These are phyloP conservation scores for Mylabris phalerata DNA, from an alignment of 1,140 invertebrate species.

Conservation along the genomic window DNA sequence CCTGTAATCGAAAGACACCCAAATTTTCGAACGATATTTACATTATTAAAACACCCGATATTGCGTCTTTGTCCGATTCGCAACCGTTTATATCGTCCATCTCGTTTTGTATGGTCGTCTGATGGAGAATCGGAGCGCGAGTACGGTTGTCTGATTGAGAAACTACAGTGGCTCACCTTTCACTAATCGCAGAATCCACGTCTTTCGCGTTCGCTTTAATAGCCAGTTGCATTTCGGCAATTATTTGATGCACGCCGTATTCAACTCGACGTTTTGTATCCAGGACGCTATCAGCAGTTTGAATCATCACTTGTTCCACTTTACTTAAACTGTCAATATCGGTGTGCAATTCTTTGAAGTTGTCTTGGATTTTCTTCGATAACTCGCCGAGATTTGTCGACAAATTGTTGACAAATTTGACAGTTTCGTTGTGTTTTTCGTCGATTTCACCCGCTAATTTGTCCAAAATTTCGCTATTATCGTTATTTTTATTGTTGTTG, in stretches of 20 bases:
- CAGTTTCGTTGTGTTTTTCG: conserved; percentile 40
- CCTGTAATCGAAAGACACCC: conserved; percentile 36
- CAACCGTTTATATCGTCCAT: not conserved
- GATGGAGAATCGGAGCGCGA: not conserved
- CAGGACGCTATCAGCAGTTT: conserved; percentile 77
- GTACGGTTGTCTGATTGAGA: not conserved
- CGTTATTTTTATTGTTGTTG: not conserved
- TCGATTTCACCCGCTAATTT: conserved; percentile 37
- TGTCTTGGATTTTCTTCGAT: conserved; percentile 49
- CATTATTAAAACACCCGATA: not conserved
- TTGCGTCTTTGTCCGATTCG: not conserved
- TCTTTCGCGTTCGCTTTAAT: conserved; percentile 59
- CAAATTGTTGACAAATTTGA: conserved; percentile 47
- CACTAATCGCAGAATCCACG: conserved; percentile 60
- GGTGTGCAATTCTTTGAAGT: conserved; percentile 47
- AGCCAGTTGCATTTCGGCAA: conserved; percentile 68
- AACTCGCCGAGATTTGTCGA: conserved; percentile 49
- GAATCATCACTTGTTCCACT: conserved; percentile 71
- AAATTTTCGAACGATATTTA: not conserved
- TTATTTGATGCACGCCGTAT: conserved; percentile 76
- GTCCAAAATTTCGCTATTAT: conserved; percentile 7
- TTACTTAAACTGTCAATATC: conserved; percentile 58
- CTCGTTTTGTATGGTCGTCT: not conserved
- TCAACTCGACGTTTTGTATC: conserved; percentile 79
- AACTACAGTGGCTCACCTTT: conserved; percentile 40